These are phyloP conservation scores for Aselliscus stoliczkanus DNA, from an alignment of 2,797 vertebrate genomes.

Conservation along the genomic window DNA sequence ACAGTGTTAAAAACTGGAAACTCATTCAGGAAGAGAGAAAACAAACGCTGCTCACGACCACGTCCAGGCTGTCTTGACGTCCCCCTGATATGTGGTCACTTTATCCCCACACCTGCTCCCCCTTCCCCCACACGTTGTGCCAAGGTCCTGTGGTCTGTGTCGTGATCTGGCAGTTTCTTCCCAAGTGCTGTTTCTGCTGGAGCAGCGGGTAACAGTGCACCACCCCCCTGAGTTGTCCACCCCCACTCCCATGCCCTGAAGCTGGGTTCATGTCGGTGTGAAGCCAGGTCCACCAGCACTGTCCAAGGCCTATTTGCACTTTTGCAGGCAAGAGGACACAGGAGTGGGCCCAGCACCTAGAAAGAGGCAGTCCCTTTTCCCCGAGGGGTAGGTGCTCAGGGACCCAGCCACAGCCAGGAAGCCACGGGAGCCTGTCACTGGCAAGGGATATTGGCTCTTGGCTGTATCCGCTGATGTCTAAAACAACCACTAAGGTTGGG, in stretches of 20 bases:
- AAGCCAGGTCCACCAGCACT: not conserved
- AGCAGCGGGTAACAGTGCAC: not conserved
- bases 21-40: not conserved
- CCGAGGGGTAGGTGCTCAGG: not conserved
- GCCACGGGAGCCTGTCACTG: not conserved
- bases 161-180: not conserved
- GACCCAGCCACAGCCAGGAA: not conserved
- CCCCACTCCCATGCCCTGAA: not conserved
- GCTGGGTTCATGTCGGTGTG: not conserved
- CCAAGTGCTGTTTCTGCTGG: not conserved
- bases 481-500: not conserved
- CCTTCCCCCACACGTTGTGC: not conserved
- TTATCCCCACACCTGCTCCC: not conserved
- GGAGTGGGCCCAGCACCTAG: not conserved
- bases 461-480: not conserved
- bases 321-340: not conserved
- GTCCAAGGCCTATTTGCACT: not conserved
- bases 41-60: not conserved
- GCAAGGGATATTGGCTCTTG: not conserved
- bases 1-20: not conserved
- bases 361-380: not conserved
- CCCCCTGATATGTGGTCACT: not conserved
- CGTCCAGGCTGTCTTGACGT: not conserved
- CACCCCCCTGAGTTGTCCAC: not conserved
- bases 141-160: not conserved